phyloP scores from a whole-genome alignment of 1,140 invertebrate species.

The Aphidius ervi region DNA sequence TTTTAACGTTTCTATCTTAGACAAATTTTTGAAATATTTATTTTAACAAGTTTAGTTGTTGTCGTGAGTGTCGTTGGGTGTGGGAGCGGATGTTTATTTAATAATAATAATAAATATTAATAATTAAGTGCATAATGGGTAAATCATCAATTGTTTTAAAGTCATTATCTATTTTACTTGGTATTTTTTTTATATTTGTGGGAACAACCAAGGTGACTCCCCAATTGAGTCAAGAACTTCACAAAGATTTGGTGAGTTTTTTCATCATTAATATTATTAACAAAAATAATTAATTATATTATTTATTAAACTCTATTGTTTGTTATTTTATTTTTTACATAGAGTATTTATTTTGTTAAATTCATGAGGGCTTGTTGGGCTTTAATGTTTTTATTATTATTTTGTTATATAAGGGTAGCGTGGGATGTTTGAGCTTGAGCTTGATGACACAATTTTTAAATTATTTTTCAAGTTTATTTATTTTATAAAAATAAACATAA shows the following conservation, averaged over 20 bases:
- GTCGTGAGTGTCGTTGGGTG: too few relatives aligned
- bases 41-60: too few relatives aligned
- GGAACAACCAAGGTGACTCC: slow-evolving; percentile 90
- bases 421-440: slow-evolving; percentile 18
- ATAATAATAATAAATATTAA: not conserved
- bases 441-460: slow-evolving; percentile 12
- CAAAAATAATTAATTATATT: not conserved
- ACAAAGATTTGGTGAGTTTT: slow-evolving; percentile 89
- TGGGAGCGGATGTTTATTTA: too few relatives aligned
- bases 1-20: too few relatives aligned
- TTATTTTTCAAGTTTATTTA: not conserved
- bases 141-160: slow-evolving; percentile 73
- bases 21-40: too few relatives aligned
- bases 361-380: not conserved
- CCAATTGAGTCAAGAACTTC: slow-evolving; percentile 87
- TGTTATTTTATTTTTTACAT: not conserved
- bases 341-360: not conserved
- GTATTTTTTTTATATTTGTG: slow-evolving; percentile 93
- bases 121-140: slow-evolving; percentile 45
- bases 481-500: not conserved
- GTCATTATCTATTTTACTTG: slow-evolving; percentile 85
- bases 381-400: slow-evolving; percentile 4
- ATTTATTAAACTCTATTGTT: too few relatives aligned
- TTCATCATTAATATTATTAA: not conserved
- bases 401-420: slow-evolving; percentile 27